phyloP scores from a whole-genome alignment of 2,888 invertebrate species.

The Agrotis ipsilon region DNA sequence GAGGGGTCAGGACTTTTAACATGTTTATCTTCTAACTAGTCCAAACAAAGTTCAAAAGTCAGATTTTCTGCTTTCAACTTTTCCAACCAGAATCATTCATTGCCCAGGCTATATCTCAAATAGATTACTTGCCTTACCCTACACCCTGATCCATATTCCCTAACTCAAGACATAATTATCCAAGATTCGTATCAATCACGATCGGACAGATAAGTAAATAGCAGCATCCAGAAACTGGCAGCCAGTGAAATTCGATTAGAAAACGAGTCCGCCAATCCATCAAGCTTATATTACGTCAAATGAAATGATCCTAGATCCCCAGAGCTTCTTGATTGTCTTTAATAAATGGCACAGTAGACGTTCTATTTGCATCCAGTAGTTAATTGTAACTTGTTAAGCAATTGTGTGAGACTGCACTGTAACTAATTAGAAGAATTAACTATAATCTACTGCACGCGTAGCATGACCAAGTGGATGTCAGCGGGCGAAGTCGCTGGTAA shows the following conservation, averaged over 20 bases:
- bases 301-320: conserved; percentile 17
- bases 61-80: no score
- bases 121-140: neutral
- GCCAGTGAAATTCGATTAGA: conserved; percentile 17
- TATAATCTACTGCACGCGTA: conserved; percentile 28
- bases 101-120: no score
- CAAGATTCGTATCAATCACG: conserved; percentile 20
- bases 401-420: conserved; percentile 39
- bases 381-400: conserved; percentile 63
- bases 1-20: no score
- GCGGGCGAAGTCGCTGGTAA: no score
- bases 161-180: conserved; percentile 1
- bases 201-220: conserved; percentile 17
- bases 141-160: neutral
- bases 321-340: conserved; percentile 48
- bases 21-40: no score
- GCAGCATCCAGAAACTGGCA: conserved; percentile 16
- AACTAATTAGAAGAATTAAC: conserved; percentile 47
- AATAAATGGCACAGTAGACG: conserved; percentile 51
- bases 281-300: conserved; percentile 14
- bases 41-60: no score
- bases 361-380: conserved; percentile 61
- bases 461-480: no score
- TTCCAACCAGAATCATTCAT: no score
- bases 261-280: conserved; percentile 30